These are phyloP conservation scores for Prostheceraeus crozeri DNA, from an alignment of 2,888 invertebrate genomes.

Conservation along the genomic window DNA sequence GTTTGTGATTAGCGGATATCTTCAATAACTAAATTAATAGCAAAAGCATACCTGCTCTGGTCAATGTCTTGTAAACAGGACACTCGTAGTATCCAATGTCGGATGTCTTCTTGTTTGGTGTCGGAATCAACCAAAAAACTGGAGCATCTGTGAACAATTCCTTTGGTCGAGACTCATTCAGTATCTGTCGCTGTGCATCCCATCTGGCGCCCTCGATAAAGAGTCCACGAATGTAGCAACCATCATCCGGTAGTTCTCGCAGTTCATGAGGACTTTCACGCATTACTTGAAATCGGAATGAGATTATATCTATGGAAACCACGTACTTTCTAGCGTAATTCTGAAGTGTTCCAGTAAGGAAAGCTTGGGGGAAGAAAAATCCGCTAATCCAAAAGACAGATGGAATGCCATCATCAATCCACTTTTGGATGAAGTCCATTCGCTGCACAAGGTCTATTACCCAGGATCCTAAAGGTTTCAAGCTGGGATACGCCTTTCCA, in stretches of 20 bases:
- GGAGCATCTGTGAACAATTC: slow-evolving; percentile 63
- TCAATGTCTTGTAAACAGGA: slow-evolving; percentile 65
- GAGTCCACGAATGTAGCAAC: slow-evolving; percentile 56
- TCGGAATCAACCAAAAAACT: slow-evolving; percentile 66
- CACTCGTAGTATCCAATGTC: slow-evolving; percentile 60
- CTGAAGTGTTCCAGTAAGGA: slow-evolving; percentile 57
- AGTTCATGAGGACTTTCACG: slow-evolving; percentile 46
- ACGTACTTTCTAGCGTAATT: slow-evolving; percentile 56
- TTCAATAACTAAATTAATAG: no score
- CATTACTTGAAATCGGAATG: slow-evolving; percentile 54
- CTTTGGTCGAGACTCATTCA: slow-evolving; percentile 55
- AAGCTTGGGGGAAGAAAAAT: slow-evolving; percentile 60
- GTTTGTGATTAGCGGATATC: no score
- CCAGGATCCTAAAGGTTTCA: slow-evolving; percentile 57
- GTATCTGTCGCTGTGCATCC: slow-evolving; percentile 45
- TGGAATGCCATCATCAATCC: slow-evolving; percentile 56
- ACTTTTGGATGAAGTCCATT: slow-evolving; percentile 52
- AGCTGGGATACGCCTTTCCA: slow-evolving; percentile 55
- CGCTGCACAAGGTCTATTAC: slow-evolving; percentile 52
- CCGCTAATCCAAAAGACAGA: slow-evolving; percentile 60
- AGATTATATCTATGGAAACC: slow-evolving; percentile 57
- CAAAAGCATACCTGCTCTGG: slow-evolving; percentile 59
- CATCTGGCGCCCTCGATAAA: slow-evolving; percentile 56
- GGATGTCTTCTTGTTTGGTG: slow-evolving; percentile 62
- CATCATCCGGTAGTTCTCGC: slow-evolving; percentile 50